These are phyloP conservation scores for Allobates femoralis DNA, from an alignment of 2,797 vertebrate genomes.

Conservation along the genomic window DNA sequence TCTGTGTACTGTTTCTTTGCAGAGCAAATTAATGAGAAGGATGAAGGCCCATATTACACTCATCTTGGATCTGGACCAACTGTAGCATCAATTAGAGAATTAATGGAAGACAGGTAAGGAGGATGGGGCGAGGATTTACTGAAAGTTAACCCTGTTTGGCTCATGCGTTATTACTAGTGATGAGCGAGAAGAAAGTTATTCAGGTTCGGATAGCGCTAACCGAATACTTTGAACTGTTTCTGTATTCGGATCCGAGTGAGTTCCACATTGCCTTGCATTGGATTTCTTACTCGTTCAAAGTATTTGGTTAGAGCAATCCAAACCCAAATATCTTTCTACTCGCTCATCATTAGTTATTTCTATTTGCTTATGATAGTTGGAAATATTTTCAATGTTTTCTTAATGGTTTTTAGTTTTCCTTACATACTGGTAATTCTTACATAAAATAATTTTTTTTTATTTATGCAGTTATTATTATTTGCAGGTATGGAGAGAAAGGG, in stretches of 20 bases:
- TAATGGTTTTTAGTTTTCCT: not conserved
- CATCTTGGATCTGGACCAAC: slow-evolving; percentile 96
- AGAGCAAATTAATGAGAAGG: slow-evolving; percentile 97
- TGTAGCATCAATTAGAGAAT: slow-evolving; percentile 88
- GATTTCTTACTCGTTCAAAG: too few relatives aligned
- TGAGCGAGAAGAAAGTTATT: too few relatives aligned
- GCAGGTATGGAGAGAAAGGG: slow-evolving; percentile 92
- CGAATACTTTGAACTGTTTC: too few relatives aligned
- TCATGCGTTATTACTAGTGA: not conserved
- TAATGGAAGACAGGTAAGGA: slow-evolving; percentile 94
- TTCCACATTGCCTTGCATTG: too few relatives aligned
- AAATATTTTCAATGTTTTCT: not conserved
- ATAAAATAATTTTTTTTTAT: not conserved
- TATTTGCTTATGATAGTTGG: not conserved
- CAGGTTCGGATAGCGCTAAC: too few relatives aligned
- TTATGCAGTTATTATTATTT: slow-evolving; percentile 9
- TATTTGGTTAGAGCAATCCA: too few relatives aligned
- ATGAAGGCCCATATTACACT: slow-evolving; percentile 97
- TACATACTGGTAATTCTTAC: not conserved
- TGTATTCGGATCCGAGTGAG: too few relatives aligned
- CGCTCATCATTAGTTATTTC: too few relatives aligned
- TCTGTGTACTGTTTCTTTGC: slow-evolving; percentile 24
- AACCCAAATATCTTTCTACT: too few relatives aligned
- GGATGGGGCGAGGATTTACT: not conserved
- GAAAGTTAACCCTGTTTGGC: not conserved